These are phyloP conservation scores for Marasmarcha lunaedactyla DNA, from an alignment of 2,888 invertebrate genomes.

Conservation along the genomic window DNA sequence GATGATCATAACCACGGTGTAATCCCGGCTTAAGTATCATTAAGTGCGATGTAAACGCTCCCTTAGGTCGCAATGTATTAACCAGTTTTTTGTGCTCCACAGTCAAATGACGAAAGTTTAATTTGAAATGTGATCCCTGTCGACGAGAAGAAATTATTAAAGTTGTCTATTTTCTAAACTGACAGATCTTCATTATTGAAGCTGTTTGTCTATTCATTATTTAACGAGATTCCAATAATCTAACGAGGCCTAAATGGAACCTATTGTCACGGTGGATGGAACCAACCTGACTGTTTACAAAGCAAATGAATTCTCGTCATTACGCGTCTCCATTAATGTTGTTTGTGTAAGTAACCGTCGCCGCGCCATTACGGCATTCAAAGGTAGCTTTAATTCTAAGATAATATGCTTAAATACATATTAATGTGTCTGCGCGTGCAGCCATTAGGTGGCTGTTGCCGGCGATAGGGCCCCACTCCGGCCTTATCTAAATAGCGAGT, in stretches of 20 bases:
- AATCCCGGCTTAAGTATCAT: not conserved
- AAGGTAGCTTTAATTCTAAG: slow-evolving; percentile 5
- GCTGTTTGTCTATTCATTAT: no score
- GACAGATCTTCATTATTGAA: no score
- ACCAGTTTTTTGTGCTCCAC: not conserved
- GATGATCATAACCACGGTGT: not conserved
- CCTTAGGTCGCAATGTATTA: not conserved
- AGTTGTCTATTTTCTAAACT: no score
- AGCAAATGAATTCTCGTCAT: no score
- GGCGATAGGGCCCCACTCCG: not conserved
- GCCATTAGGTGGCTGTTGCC: slow-evolving; percentile 16
- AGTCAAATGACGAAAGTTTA: not conserved
- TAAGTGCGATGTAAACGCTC: not conserved
- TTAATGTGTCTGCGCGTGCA: slow-evolving; percentile 7
- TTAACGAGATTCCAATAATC: no score
- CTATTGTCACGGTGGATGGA: no score
- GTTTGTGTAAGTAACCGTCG: not conserved
- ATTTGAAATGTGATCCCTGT: not conserved
- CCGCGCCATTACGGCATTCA: slow-evolving; percentile 6
- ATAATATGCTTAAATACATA: slow-evolving; percentile 1
- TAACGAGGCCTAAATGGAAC: no score
- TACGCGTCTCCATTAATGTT: not conserved
- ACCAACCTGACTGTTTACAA: no score
- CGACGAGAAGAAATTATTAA: no score
- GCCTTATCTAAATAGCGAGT: slow-evolving; percentile 14